Conservation (phyloP, 1,140 invertebrate genomes). For the Panagrolaimus sp. region DNA sequence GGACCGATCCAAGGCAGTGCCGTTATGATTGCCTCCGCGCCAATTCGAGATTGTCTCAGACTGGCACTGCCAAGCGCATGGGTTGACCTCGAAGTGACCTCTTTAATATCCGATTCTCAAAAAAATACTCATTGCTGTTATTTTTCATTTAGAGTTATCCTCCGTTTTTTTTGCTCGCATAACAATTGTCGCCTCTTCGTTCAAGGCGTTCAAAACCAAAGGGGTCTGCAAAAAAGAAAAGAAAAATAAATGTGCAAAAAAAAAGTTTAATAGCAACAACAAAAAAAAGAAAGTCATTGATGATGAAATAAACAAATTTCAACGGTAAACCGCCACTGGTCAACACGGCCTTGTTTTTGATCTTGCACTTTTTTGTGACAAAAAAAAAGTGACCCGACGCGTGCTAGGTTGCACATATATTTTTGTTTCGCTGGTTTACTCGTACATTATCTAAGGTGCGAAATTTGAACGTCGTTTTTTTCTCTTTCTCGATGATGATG, state of each 20-base stretch:
- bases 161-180: not conserved
- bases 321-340: not conserved
- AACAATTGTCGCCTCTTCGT: not conserved
- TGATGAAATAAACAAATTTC: not conserved
- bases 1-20: not conserved
- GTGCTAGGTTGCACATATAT: constrained; percentile 7
- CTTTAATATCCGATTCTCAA: constrained; percentile 5
- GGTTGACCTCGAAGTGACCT: constrained; percentile 7
- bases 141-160: too few species aligned
- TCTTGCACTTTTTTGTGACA: not conserved
- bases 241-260: too few species aligned
- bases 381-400: not conserved
- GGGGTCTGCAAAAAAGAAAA: too few species aligned
- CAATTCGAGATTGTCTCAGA: too few species aligned
- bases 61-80: not conserved
- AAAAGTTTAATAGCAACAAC: too few species aligned
- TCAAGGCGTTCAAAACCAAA: not conserved
- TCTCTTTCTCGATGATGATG: not conserved
- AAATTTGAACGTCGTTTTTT: too few species aligned
- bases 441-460: not conserved
- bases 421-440: not conserved
- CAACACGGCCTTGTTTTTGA: not conserved
- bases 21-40: too few species aligned
- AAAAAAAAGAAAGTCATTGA: too few species aligned
- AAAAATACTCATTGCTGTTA: not conserved